A percentile compares a stretch with the other conserved stretches of the same genome.
phyloP scores from a whole-genome alignment of 2,797 vertebrate genomes.

The Onychomys leucogaster region DNA sequence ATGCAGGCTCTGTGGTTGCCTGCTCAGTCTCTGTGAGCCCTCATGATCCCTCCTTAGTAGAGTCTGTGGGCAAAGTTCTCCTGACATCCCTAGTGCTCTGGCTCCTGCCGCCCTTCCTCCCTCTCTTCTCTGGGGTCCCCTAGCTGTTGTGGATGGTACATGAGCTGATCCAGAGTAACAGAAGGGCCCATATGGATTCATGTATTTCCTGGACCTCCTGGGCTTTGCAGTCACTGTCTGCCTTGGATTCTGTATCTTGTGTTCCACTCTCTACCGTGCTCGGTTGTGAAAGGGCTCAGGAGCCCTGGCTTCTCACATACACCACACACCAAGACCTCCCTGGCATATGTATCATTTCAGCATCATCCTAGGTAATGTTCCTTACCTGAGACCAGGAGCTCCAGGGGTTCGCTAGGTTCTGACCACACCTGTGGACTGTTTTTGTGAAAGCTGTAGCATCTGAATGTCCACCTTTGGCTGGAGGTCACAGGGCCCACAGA shows the following conservation, averaged over 20 bases:
- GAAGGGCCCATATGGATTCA: not conserved
- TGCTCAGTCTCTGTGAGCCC: not conserved
- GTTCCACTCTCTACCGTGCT: not conserved
- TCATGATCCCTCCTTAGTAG: not conserved
- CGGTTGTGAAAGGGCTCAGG: too few relatives aligned
- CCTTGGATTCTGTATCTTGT: not conserved
- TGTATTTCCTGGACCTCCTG: accelerated
- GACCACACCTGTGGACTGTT: not conserved
- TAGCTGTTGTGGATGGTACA: not conserved
- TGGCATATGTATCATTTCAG: too few relatives aligned
- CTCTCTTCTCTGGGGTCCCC: too few relatives aligned
- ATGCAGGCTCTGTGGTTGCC: too few relatives aligned
- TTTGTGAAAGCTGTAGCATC: not conserved
- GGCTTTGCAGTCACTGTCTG: too few relatives aligned
- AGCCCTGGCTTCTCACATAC: not conserved
- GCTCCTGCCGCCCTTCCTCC: too few relatives aligned
- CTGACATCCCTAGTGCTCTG: not conserved
- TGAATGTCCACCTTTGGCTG: not conserved
- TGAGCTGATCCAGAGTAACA: not conserved
- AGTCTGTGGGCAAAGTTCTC: not conserved
- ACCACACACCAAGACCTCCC: not conserved
- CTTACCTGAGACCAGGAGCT: not conserved
- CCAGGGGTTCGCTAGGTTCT: not conserved
- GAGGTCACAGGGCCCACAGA: not conserved
- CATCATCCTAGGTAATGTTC: not conserved